phyloP scores from a whole-genome alignment of 2,797 vertebrate species.

The Pygocentrus nattereri region DNA sequence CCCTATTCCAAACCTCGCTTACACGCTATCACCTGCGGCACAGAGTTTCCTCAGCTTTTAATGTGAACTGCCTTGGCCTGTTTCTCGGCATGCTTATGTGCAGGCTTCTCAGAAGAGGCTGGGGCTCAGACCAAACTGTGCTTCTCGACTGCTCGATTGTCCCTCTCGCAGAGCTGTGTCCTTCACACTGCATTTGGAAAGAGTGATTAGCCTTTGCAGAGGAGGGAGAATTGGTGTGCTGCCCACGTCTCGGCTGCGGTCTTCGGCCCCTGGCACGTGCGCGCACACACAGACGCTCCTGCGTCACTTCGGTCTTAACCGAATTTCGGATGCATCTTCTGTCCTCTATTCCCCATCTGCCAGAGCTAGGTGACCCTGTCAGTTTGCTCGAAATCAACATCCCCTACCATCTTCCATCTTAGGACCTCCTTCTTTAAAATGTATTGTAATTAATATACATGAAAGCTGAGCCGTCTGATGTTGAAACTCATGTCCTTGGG shows the following conservation, averaged over 20 bases:
- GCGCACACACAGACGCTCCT: background rate
- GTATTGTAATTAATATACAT: constrained; percentile 67
- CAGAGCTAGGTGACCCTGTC: constrained; percentile 62
- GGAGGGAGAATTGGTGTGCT: constrained; percentile 71
- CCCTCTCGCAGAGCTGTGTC: constrained; percentile 58
- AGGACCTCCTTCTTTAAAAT: constrained; percentile 42
- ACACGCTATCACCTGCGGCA: background rate
- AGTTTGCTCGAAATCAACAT: constrained; percentile 53
- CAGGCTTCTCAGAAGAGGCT: background rate
- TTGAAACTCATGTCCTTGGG: constrained; percentile 35
- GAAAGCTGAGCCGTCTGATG: constrained; percentile 49
- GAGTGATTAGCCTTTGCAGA: constrained; percentile 56
- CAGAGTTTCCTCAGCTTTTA: background rate
- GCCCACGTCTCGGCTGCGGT: constrained; percentile 64
- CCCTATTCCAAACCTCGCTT: background rate
- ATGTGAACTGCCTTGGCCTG: background rate
- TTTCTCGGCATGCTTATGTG: background rate
- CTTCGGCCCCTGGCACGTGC: constrained; percentile 38
- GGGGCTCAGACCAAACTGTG: background rate
- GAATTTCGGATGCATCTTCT: constrained; percentile 68
- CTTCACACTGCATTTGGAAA: constrained; percentile 69
- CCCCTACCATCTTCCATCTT: constrained; percentile 28
- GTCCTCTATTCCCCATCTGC: constrained; percentile 59
- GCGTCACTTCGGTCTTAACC: constrained; percentile 62
- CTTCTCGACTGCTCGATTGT: background rate